These are phyloP conservation scores for Limnothrissa miodon DNA, from an alignment of 2,113 vertebrate species.

Conservation along the genomic window DNA sequence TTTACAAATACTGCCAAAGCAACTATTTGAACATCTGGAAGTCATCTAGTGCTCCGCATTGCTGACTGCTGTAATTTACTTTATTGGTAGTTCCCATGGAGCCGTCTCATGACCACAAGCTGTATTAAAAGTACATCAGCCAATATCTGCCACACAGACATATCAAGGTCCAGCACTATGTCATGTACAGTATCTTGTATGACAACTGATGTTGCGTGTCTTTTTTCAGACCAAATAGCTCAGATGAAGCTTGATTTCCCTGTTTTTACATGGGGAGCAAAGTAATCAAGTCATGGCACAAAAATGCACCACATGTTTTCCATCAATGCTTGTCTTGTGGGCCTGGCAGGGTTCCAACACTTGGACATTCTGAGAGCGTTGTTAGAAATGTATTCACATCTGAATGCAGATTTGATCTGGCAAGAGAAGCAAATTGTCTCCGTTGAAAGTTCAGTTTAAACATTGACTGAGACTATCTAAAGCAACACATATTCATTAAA, in stretches of 20 bases:
- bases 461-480: background rate
- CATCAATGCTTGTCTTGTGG: constrained; percentile 61
- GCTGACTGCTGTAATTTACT: constrained; percentile 66
- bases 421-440: constrained; percentile 53
- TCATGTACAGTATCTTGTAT: background rate
- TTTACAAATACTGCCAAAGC: constrained; percentile 62
- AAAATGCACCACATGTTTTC: constrained; percentile 75
- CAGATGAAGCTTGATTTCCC: constrained; percentile 10
- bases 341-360: constrained; percentile 64
- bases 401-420: constrained; percentile 53
- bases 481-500: background rate
- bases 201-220: constrained; percentile 32
- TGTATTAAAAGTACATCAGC: constrained; percentile 48
- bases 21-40: constrained; percentile 72
- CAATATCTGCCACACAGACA: constrained; percentile 34
- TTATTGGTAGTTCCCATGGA: constrained; percentile 67
- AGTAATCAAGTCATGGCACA: constrained; percentile 69
- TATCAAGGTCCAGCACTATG: constrained; percentile 27
- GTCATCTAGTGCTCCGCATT: constrained; percentile 59
- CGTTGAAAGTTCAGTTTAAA: background rate
- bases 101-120: constrained; percentile 37
- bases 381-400: constrained; percentile 49
- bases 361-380: constrained; percentile 59
- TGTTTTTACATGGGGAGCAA: constrained; percentile 44
- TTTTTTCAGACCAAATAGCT: constrained; percentile 29